Evolutionary conservation across 2,797 vertebrate genomes (phyloP).

Genomic region (Hydrocynus forskahlii): DNA sequence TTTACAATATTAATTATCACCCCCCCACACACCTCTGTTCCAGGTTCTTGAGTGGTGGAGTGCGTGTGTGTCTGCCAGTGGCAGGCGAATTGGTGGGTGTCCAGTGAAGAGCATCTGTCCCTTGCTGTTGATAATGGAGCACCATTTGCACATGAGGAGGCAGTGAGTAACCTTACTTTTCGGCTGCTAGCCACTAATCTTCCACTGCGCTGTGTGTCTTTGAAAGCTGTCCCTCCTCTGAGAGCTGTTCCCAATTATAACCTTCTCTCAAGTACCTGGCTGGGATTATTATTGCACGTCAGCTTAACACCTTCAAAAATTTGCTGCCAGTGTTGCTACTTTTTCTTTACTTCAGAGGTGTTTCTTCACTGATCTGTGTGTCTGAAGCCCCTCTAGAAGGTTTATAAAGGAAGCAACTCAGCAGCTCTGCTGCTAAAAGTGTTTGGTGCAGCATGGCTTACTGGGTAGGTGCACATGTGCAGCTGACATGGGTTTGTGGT

Average conservation of each 20-base stretch:
- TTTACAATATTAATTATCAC: background rate
- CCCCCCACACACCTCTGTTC: constrained; percentile 14
- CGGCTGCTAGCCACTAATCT: constrained; percentile 28
- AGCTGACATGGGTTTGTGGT: constrained; percentile 14
- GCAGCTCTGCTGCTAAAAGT: background rate
- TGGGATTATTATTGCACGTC: constrained; percentile 52
- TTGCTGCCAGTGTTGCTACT: constrained; percentile 32
- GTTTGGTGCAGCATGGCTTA: background rate
- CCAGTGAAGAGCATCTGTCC: constrained; percentile 49
- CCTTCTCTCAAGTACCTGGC: constrained; percentile 48
- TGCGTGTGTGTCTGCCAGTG: constrained; percentile 41
- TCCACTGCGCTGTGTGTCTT: constrained; percentile 28
- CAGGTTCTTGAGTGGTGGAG: constrained; percentile 42
- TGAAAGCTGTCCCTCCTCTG: constrained; percentile 35
- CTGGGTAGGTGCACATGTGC: background rate
- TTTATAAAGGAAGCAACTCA: background rate
- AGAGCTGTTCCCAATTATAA: constrained; percentile 50
- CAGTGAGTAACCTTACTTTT: constrained; percentile 57
- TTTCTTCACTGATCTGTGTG: constrained; percentile 39
- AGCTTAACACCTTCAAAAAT: constrained; percentile 37
- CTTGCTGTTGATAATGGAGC: constrained; percentile 53
- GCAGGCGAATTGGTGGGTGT: constrained; percentile 39
- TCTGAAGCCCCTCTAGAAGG: constrained; percentile 14
- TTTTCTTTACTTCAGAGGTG: constrained; percentile 34
- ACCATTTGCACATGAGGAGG: constrained; percentile 62